A percentile compares a stretch with the other conserved stretches of the same genome.
Evolutionary conservation across 2,113 vertebrate species (phyloP).

Genomic region (Anoura caudifer): DNA sequence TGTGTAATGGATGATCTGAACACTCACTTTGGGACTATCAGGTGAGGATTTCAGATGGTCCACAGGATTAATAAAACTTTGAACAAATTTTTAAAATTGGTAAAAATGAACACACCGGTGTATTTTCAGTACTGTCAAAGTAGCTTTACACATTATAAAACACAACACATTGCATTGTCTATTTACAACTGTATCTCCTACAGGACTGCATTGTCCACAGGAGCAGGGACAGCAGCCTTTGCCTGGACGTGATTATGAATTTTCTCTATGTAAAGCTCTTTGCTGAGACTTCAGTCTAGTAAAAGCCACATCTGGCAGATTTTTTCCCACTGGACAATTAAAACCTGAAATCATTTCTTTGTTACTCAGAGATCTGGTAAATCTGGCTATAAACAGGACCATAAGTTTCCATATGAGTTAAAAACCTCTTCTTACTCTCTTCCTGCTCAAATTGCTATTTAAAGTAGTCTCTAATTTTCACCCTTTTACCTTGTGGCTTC

Average conservation of each 20-base stretch:
- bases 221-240: background rate
- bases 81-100: constrained; percentile 1
- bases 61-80: constrained; percentile 35
- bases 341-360: background rate
- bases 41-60: background rate
- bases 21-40: constrained; percentile 44
- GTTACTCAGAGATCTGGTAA: background rate
- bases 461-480: background rate
- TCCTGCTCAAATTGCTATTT: background rate
- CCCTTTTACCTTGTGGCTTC: background rate
- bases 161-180: background rate
- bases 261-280: background rate
- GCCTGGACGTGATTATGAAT: background rate
- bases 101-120: background rate
- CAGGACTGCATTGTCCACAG: background rate
- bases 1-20: constrained; percentile 7
- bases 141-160: background rate
- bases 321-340: accelerated
- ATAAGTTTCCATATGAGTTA: background rate
- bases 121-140: background rate
- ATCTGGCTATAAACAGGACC: background rate
- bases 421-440: background rate
- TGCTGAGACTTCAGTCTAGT: background rate
- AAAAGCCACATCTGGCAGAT: background rate
- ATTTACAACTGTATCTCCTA: background rate